Evolutionary conservation across 2,797 vertebrate genomes (phyloP).

Genomic region (Melanotaenia parkinsoni): DNA sequence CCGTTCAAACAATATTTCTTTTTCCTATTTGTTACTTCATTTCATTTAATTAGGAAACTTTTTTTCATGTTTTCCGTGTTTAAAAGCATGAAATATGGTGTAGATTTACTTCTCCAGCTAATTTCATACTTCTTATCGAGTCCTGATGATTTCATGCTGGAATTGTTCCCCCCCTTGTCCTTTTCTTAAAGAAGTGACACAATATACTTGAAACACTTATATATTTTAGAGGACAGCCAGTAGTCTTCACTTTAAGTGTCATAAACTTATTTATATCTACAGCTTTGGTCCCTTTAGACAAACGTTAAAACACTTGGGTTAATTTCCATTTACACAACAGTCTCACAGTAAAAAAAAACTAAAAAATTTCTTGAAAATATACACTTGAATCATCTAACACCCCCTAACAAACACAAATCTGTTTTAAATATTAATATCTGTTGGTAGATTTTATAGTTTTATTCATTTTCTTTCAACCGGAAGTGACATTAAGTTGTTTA

Average conservation of each 20-base stretch:
- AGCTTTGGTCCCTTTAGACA: conserved; percentile 8
- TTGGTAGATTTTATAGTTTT: conserved; percentile 20
- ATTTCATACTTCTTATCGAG: conserved; percentile 42
- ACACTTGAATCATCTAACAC: conserved; percentile 24
- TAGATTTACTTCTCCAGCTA: conserved; percentile 19
- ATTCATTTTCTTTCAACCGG: conserved; percentile 29
- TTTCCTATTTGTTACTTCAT: conserved; percentile 9
- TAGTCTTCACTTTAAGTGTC: conserved; percentile 61
- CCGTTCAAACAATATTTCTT: conserved; percentile 34
- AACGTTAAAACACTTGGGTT: conserved; percentile 7
- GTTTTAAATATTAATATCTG: conserved; percentile 21
- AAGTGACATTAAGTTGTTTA: neutral
- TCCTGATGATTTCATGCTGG: conserved; percentile 50
- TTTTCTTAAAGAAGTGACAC: conserved; percentile 43
- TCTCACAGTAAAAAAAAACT: conserved; percentile 16
- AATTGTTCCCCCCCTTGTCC: conserved; percentile 33
- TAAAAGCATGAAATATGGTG: conserved; percentile 23
- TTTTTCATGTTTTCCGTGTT: conserved; percentile 25
- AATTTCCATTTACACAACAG: conserved; percentile 27
- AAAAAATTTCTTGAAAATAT: conserved; percentile 11
- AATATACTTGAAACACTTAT: conserved; percentile 68
- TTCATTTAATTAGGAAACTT: conserved; percentile 34
- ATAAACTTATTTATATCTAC: conserved; percentile 61
- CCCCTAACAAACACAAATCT: conserved; percentile 4
- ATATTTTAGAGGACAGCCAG: conserved; percentile 27